Evolutionary conservation across 2,888 invertebrate genomes (phyloP), one percentile per base, ranked within the genome.

Genomic region (Oxycera nigricornis): DNA sequence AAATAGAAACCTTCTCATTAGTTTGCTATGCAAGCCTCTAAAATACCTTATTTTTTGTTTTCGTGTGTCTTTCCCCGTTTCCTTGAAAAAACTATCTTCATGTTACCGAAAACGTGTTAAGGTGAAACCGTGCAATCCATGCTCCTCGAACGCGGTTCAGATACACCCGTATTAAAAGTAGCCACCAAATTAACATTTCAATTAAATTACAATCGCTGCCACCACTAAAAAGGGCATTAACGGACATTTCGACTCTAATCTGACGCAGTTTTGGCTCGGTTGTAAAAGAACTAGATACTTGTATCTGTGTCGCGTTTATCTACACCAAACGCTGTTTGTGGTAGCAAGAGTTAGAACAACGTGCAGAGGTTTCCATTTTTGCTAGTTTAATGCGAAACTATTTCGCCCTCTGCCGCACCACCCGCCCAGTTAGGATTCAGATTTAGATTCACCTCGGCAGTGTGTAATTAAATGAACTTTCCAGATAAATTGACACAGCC

Each of bases 401-500:
- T n/a, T n/a, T n/a, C n/a, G n/a, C n/a, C n/a, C n/a, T n/a, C n/a
- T n/a, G n/a, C n/a, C n/a, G n/a, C n/a, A n/a, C n/a, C n/a, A n/a
- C n/a, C n/a, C n/a, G n/a, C 46, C 46, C 46, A 46, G 17, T 46
- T 46, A n/a, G n/a, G n/a, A n/a, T n/a, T n/a, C n/a, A n/a, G n/a
- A n/a, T n/a, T n/a, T n/a, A n/a, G n/a, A 39, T 39, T 9, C 39
- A 55, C 55, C 55, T 9, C 28, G 20, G 7, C 22, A 59, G 20
- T 59, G 59, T 59, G 59, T 59, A 59, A 59, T 59, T 59, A 59
- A 59, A 59, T 28, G 59, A 59, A 30, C 30, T 59, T 22, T 24
- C 30, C 59, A 59, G 59, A 59, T 59, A 59, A 59, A 2, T n/a
- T 59, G 59, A 59, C 59, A 59, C 30, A 30, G 59, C 59, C 59